A percentile compares a stretch with the other conserved stretches of the same genome.
Evolutionary conservation across 30 jellyfish, hydroid and myxozoan species (phyloP).

Genomic region (Euphysa ruthae): DNA sequence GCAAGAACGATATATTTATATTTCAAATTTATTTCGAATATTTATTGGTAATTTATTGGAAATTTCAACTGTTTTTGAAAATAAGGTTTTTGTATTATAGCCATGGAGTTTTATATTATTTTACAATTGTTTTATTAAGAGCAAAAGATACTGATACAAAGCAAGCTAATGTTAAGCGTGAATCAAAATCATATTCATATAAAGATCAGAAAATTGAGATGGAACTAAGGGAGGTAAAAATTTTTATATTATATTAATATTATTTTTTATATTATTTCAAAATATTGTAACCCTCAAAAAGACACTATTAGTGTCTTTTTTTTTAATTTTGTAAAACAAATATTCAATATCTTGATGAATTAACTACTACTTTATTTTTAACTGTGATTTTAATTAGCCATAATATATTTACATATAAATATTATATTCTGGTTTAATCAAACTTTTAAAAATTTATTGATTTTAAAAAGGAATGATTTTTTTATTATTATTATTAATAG

Average conservation of each 20-base stretch:
- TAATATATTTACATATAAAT: no score
- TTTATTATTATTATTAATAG: constrained; percentile 10
- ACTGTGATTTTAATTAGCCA: no score
- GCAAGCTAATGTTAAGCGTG: constrained; percentile 56
- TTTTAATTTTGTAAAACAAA: not conserved
- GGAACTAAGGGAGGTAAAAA: constrained; percentile 72
- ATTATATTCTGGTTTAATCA: no score
- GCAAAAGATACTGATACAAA: constrained; percentile 47
- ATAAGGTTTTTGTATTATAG: no score
- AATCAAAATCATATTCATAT: constrained; percentile 80
- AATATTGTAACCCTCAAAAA: not conserved
- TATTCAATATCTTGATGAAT: not conserved
- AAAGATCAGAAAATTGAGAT: constrained; percentile 77
- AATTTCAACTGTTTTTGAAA: no score
- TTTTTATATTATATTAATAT: not conserved
- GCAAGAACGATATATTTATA: no score
- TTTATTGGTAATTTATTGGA: no score
- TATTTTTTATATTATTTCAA: not conserved
- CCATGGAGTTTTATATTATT: no score
- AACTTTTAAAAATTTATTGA: not conserved
- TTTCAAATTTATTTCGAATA: no score
- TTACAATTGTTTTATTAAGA: no score
- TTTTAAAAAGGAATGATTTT: not conserved
- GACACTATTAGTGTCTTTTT: not conserved
- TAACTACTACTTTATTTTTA: no score